Percentiles rank a stretch among this genome's conserved stretches.
phyloP scores from a whole-genome alignment of 2,888 invertebrate species.

The Lithophane socia region DNA sequence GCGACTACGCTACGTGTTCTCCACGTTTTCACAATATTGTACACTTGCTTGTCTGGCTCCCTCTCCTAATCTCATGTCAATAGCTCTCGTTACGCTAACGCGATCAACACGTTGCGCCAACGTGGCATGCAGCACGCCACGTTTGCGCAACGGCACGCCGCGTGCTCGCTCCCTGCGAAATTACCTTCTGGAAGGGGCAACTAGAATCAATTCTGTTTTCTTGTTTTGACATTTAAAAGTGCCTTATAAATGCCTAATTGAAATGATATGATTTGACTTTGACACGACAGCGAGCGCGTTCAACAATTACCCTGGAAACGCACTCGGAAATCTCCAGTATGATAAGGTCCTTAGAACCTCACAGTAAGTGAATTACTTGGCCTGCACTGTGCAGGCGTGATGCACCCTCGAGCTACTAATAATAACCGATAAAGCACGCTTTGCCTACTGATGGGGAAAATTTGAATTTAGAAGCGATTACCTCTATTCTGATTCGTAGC shows the following conservation, averaged over 20 bases:
- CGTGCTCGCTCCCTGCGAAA: neutral
- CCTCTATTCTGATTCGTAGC: neutral
- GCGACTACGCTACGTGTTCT: neutral
- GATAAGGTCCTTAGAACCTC: conserved; percentile 19
- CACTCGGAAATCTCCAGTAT: neutral
- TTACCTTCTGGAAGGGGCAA: neutral
- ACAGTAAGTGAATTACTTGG: conserved; percentile 45
- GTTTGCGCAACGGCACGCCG: too few relatives aligned
- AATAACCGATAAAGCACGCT: conserved; percentile 30
- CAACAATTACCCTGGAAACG: neutral
- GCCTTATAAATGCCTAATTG: neutral
- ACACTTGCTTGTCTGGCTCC: neutral
- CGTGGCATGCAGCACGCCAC: neutral
- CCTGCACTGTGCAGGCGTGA: conserved; percentile 2
- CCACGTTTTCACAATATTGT: neutral
- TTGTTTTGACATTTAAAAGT: neutral
- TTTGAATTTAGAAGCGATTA: neutral
- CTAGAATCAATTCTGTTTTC: neutral
- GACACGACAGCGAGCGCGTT: too few relatives aligned
- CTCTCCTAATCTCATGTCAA: neutral
- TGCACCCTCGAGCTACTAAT: conserved; percentile 31
- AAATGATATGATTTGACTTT: neutral
- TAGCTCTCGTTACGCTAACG: neutral
- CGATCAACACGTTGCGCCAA: neutral
- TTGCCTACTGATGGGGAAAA: neutral